Percentiles rank a stretch among this genome's conserved stretches.
These are phyloP conservation scores for Lepidochrysops patricia DNA, from an alignment of 2,888 invertebrate genomes.

Conservation along the genomic window DNA sequence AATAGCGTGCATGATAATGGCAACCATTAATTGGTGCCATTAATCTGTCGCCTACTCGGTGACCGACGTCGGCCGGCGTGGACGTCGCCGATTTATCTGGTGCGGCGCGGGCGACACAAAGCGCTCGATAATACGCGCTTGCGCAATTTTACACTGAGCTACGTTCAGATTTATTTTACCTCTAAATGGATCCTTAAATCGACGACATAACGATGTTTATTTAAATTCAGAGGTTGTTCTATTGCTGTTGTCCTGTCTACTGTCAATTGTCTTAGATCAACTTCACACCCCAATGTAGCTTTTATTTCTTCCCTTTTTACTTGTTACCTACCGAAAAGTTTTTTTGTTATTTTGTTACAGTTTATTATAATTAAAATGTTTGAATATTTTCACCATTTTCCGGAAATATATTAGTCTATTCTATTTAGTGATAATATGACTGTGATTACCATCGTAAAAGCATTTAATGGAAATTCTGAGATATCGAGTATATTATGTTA, in stretches of 20 bases:
- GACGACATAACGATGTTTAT: no score
- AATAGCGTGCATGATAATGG: slow-evolving; percentile 7
- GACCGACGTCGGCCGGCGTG: slow-evolving; percentile 42
- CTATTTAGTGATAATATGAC: no score
- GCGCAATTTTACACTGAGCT: no score
- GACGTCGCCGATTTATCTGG: slow-evolving; percentile 15
- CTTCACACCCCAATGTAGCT: background rate
- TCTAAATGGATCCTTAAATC: no score
- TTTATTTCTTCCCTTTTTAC: background rate
- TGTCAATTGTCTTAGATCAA: background rate
- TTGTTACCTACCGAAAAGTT: background rate
- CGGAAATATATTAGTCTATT: no score
- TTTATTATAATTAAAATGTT: no score
- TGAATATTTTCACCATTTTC: no score
- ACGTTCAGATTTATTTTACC: no score
- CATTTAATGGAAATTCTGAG: background rate
- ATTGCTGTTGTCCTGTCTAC: slow-evolving; percentile 16
- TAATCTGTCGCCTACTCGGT: slow-evolving; percentile 26
- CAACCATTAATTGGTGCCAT: slow-evolving; percentile 13
- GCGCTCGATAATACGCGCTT: slow-evolving; percentile 39
- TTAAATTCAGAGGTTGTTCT: no score
- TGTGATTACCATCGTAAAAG: background rate
- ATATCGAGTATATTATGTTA: slow-evolving; percentile 5
- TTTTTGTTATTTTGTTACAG: no score
- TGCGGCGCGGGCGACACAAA: slow-evolving; percentile 28